Evolutionary conservation across 2,888 invertebrate species (phyloP), one percentile per base, ranked within the genome.

Genomic region (Endotricha flammealis): DNA sequence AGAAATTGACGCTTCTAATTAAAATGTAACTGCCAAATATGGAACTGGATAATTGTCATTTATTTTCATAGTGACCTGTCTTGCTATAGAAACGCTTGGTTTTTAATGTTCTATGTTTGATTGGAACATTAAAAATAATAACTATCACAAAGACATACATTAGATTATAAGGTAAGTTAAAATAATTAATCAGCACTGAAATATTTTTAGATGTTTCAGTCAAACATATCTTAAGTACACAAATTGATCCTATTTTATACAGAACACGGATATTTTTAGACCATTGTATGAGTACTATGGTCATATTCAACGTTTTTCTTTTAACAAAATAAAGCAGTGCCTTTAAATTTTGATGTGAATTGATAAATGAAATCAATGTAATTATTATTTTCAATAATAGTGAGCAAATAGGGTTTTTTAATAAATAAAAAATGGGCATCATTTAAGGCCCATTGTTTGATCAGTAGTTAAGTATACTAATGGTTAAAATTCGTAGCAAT

Each of bases 291-390:
- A 11, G n/a, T 11, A 4, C 17, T 11, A 16, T 32, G n/a, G 8
- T 32, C 25, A 24, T 25, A 14, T 12, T 30, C 30, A 33, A 25
- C 32, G 25, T 25, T 11, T 53, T 57, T 53, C 44, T 54, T 60
- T 60, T 54, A 54, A 54, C 55, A 58, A 63, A 73, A n/a, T n/a
- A n/a, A 71, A 67, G 71, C 80, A 81, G 82, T 82, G 82, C 82
- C 82, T 82, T 82, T 65, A 57, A 62, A 63, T 62, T 61, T 61
- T 64, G 57, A 64, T 65, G 64, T 63, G 61, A 59, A 61, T 63
- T 50, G 53, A 59, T 59, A 54, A 53, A 55, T n/a, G n/a, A 41
- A 48, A 54, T 50, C 56, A 51, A 50, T 50, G 53, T 59, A 12
- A 20, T 7, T 4, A 17, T 22, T 34, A 11, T 22, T 29, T 27